Percentiles rank a stretch among this genome's conserved stretches.
Conservation (phyloP, 2,888 invertebrate species). For the Atethmia centrago region DNA sequence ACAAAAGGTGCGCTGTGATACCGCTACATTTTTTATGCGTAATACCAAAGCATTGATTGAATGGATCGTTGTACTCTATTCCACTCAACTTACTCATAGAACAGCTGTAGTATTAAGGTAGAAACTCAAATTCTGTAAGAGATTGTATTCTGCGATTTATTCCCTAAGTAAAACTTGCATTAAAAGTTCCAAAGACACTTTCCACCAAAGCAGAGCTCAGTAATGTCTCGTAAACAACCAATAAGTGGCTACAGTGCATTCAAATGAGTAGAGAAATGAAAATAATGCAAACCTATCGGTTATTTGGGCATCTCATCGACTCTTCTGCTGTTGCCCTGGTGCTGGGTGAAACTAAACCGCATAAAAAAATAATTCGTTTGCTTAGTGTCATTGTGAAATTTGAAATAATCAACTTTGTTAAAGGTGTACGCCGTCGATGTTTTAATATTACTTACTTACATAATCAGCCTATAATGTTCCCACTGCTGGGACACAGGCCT, state of each 20-base stretch:
- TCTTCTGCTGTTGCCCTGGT: neutral
- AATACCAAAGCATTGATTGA: conserved; percentile 23
- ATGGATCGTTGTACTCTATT: conserved; percentile 5
- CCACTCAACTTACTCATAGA: neutral
- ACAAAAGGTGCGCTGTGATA: conserved; percentile 19
- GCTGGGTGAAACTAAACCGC: neutral
- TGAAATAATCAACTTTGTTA: no score
- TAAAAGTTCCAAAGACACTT: neutral
- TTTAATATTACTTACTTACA: no score
- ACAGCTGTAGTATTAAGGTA: neutral
- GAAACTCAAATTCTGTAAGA: neutral
- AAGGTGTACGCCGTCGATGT: no score
- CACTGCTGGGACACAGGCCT: no score
- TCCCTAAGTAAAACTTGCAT: neutral
- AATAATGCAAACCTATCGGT: neutral
- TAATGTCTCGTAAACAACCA: neutral
- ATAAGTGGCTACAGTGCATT: neutral
- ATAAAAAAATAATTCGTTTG: no score
- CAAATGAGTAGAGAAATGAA: neutral
- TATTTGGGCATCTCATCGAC: neutral
- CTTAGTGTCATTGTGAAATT: no score
- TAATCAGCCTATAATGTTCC: no score
- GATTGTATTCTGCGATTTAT: neutral
- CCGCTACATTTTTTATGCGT: conserved; percentile 14
- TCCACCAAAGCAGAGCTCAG: neutral